Evolutionary conservation across 2,888 invertebrate species (phyloP).

Genomic region (Coenonympha arcania): DNA sequence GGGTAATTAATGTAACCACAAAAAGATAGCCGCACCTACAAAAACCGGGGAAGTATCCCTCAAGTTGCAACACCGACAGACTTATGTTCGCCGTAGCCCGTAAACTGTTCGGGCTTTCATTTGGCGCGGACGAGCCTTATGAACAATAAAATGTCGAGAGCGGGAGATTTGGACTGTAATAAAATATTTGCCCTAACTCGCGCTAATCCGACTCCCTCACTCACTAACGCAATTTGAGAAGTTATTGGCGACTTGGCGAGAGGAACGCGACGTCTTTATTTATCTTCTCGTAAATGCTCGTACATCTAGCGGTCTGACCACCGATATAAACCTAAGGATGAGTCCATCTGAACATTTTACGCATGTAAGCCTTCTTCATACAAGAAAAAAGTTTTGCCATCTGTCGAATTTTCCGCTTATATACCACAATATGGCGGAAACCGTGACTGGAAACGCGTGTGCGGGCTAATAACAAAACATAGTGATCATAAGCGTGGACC

Average conservation of each 20-base stretch:
- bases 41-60: constrained; percentile 40
- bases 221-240: constrained; percentile 71
- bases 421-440: no score
- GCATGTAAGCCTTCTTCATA: no score
- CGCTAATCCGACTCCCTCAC: constrained; percentile 72
- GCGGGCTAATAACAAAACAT: no score
- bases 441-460: no score
- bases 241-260: constrained; percentile 60
- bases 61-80: constrained; percentile 61
- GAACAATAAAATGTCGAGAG: constrained; percentile 75
- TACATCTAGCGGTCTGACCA: no score
- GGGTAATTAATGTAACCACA: constrained; percentile 14
- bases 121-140: constrained; percentile 74
- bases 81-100: constrained; percentile 72
- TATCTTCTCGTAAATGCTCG: constrained; percentile 11
- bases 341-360: no score
- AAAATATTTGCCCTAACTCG: constrained; percentile 74
- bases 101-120: constrained; percentile 75
- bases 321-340: no score
- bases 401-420: no score
- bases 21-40: constrained; percentile 27
- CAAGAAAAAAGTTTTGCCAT: no score
- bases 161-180: constrained; percentile 74
- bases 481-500: no score
- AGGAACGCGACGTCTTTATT: constrained; percentile 28